A percentile compares a stretch with the other conserved stretches of the same genome.
phyloP scores from a whole-genome alignment of 1,140 invertebrate species.

The Neodiprion pinetum region DNA sequence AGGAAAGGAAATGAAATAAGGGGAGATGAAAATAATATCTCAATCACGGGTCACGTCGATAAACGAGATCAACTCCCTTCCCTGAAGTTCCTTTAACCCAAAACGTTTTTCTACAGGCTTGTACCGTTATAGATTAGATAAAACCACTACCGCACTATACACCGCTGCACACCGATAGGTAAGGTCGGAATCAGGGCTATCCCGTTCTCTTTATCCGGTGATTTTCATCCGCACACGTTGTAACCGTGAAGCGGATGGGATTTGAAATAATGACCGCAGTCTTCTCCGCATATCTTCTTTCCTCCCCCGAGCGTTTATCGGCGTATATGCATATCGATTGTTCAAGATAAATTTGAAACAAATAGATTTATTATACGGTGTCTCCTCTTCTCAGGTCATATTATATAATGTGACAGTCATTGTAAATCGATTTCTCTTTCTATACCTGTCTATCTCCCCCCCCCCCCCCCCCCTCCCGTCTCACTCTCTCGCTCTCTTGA shows the following conservation, averaged over 20 bases:
- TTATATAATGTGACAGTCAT: neutral
- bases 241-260: too few species aligned
- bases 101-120: too few species aligned
- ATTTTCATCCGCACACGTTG: neutral
- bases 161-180: neutral
- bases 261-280: too few species aligned
- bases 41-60: neutral
- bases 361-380: neutral
- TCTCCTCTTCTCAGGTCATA: neutral
- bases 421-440: neutral
- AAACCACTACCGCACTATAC: neutral
- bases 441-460: neutral
- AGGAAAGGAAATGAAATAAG: too few species aligned
- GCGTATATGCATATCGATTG: neutral
- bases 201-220: neutral
- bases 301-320: neutral
- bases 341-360: neutral
- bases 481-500: neutral
- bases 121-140: neutral
- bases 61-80: neutral
- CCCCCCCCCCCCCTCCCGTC: neutral
- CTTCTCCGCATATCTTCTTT: neutral
- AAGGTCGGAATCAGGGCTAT: neutral
- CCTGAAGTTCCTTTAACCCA: neutral
- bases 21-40: constrained; percentile 1